Percentiles rank a stretch among this genome's conserved stretches.
phyloP scores from a whole-genome alignment of 2,113 vertebrate genomes.

The Anser brachyrhynchus region DNA sequence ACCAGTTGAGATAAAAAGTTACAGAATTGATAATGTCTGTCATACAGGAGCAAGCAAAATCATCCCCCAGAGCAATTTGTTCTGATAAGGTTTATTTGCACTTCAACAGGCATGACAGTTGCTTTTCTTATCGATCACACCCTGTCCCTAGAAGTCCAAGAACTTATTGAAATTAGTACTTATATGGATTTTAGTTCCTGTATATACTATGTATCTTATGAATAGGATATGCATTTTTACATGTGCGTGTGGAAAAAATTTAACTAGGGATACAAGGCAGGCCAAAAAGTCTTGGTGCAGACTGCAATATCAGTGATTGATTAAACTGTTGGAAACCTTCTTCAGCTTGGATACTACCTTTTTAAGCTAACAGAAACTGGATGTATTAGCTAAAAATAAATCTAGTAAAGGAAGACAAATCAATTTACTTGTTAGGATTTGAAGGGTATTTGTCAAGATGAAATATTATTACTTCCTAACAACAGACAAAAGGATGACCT shows the following conservation, averaged over 20 bases:
- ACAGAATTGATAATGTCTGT: not conserved
- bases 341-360: not conserved
- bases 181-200: conserved; percentile 13
- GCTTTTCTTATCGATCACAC: not conserved
- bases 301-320: not conserved
- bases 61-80: not conserved
- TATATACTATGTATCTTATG: not conserved
- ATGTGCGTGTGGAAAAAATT: not conserved
- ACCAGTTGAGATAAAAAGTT: not conserved
- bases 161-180: conserved; percentile 8
- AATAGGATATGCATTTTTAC: not conserved
- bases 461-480: not conserved
- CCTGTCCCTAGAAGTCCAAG: not conserved
- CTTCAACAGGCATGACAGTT: not conserved
- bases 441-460: conserved; percentile 4
- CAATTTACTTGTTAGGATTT: conserved; percentile 8
- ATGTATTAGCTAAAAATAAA: conserved; percentile 10
- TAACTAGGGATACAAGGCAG: not conserved
- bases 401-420: conserved; percentile 8
- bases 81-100: not conserved
- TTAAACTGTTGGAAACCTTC: not conserved
- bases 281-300: not conserved
- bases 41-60: not conserved
- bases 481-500: not conserved
- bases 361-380: conserved; percentile 5